Percentiles rank a stretch among this genome's conserved stretches.
These are phyloP conservation scores for Conus canariensis DNA, from an alignment of 2,888 invertebrate species.

Conservation along the genomic window DNA sequence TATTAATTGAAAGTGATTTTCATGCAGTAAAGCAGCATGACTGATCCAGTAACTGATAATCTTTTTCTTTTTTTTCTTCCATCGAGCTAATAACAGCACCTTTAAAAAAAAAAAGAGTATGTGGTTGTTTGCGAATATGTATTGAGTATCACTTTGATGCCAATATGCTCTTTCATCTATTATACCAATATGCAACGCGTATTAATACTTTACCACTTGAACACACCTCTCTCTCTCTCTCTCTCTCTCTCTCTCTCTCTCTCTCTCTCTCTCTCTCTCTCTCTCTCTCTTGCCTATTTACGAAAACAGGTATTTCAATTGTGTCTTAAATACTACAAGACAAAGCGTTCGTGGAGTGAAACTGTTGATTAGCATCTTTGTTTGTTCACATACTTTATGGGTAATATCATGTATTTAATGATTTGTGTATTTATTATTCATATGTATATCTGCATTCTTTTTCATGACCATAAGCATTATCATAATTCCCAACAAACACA, in stretches of 20 bases:
- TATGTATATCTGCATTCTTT: not conserved
- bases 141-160: not conserved
- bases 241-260: not conserved
- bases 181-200: not conserved
- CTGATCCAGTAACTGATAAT: too few relatives aligned
- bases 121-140: not conserved
- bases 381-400: not conserved
- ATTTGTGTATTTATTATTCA: constrained; percentile 1
- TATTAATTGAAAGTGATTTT: too few relatives aligned
- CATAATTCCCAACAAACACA: not conserved
- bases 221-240: too few relatives aligned
- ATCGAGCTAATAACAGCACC: too few relatives aligned
- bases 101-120: too few relatives aligned
- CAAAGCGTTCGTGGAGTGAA: too few relatives aligned
- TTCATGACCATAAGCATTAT: not conserved
- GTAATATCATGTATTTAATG: not conserved
- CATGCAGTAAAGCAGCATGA: too few relatives aligned
- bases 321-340: too few relatives aligned
- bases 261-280: not conserved
- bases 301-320: too few relatives aligned
- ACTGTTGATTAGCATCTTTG: not conserved
- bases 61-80: too few relatives aligned
- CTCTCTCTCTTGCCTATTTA: too few relatives aligned
- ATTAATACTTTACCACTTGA: too few relatives aligned
- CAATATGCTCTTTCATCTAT: not conserved